These are phyloP conservation scores for Hypomesus transpacificus DNA, from an alignment of 2,113 vertebrate genomes.

Conservation along the genomic window DNA sequence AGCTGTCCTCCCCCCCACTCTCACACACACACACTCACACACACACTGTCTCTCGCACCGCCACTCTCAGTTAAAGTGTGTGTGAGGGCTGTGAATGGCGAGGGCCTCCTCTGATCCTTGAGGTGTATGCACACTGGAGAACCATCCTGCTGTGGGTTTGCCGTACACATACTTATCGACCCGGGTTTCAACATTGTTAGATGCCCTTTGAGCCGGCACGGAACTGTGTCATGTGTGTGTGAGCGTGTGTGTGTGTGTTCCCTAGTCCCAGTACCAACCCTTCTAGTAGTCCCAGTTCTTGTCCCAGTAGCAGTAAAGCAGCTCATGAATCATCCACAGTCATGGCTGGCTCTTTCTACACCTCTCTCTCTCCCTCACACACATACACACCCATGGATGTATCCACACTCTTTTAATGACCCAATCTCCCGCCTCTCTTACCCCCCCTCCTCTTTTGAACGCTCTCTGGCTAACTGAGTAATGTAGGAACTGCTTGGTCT, in stretches of 20 bases:
- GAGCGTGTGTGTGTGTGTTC: not conserved
- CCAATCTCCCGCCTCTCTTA: constrained; percentile 33
- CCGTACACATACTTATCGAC: not conserved
- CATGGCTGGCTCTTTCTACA: constrained; percentile 10
- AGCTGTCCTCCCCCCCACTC: constrained; percentile 1
- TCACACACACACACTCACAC: not conserved
- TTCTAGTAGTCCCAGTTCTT: no score
- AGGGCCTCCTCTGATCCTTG: not conserved
- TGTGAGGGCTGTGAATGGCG: not conserved
- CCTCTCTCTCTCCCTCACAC: constrained; percentile 9
- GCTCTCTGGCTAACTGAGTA: not conserved
- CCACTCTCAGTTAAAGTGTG: not conserved
- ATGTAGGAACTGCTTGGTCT: not conserved
- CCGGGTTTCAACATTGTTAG: not conserved
- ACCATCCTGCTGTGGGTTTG: not conserved
- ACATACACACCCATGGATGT: not conserved
- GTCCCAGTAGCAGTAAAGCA: no score
- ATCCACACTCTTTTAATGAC: constrained; percentile 2
- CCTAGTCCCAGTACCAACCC: not conserved
- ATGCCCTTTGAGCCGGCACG: not conserved
- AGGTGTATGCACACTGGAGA: not conserved
- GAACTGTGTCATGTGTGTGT: constrained; percentile 13
- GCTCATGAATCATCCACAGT: constrained; percentile 52
- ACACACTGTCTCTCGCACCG: not conserved
- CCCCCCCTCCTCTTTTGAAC: constrained; percentile 30